Percentiles rank a stretch among this genome's conserved stretches.
Evolutionary conservation across 2,113 vertebrate genomes (phyloP).

Genomic region (Balaenoptera acutorostrata): DNA sequence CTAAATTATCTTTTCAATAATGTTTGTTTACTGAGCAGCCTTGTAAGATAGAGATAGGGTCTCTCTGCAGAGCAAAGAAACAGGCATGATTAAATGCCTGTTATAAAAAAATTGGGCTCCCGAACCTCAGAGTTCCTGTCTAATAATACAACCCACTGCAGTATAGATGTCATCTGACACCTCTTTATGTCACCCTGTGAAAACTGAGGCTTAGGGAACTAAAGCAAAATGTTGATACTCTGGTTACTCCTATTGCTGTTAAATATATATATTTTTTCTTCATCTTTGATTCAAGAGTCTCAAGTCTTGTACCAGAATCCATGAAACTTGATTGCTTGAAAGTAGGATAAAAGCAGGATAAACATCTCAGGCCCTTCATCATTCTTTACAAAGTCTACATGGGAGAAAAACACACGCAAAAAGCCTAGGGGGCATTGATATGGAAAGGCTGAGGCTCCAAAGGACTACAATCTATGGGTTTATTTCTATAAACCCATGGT

Average conservation of each 20-base stretch:
- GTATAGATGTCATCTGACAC: background rate
- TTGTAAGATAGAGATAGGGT: background rate
- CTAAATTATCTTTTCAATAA: background rate
- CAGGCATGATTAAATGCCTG: background rate
- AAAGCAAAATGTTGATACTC: background rate
- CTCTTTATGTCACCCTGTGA: background rate
- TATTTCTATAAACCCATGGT: background rate
- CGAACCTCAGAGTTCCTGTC: background rate
- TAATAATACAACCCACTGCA: background rate
- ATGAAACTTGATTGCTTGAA: background rate
- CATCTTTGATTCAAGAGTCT: background rate
- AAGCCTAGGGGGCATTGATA: background rate
- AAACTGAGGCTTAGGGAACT: background rate
- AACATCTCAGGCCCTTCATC: background rate
- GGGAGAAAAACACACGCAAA: background rate
- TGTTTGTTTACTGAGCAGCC: background rate
- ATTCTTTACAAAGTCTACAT: background rate
- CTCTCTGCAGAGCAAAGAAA: background rate
- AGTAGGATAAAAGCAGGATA: background rate
- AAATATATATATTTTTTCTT: background rate
- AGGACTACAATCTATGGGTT: background rate
- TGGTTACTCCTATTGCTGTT: background rate
- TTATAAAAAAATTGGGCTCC: background rate
- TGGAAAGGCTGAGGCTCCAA: background rate
- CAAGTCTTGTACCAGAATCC: background rate